Base-by-base conservation (phyloP, 2,888 invertebrate genomes). In the Augochlorella aurata region DNA sequence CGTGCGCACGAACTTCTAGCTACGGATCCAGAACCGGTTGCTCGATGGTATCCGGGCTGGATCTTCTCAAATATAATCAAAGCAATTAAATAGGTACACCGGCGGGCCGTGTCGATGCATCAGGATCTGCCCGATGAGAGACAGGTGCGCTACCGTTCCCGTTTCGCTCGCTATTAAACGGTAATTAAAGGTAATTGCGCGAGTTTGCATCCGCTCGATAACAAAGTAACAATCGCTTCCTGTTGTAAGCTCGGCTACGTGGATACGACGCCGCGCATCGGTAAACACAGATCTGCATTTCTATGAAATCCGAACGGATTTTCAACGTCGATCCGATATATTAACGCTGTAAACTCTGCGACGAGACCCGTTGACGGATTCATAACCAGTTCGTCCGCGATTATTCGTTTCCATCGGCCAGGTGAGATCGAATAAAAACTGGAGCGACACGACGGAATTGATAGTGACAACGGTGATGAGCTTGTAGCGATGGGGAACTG, bases 171-270 rank as follows among this genome's bases (percentile, higher is more conserved):
- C 85, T 79, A 89, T 89, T 88, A 89, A 89, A 89, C 87, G 81
- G 76, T 85, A 89, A 89, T 89, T 89, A 88, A 77, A 80, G 87
- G 82, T 89, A 89, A 89, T 89, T 88, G 85, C 79, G 81, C 69
- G 80, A 80, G 85, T 86, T 86, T 88, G 79, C 87, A 84, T 87
- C 80, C 83, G 83, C 85, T 74, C 81, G 85, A 89, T 89, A 89
- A 81, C 87, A 82, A 84, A 88, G 82, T 82, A 83, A 85, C 81
- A 79, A 86, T 88, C 80, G 84, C 76, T 88, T 89, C 89, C 89
- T 85, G 87, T 76, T 72, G 83, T n/a, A 71, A 77, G 52, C 49
- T 50, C 49, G 70, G 58, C 58, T 63, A 52, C 72, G 61, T 14
- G 80, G 38, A 71, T 68, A 79, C 16, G 29, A 45, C 44, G 61